phyloP scores from a whole-genome alignment of 2,888 invertebrate species.

The Periphyllus acericola region DNA sequence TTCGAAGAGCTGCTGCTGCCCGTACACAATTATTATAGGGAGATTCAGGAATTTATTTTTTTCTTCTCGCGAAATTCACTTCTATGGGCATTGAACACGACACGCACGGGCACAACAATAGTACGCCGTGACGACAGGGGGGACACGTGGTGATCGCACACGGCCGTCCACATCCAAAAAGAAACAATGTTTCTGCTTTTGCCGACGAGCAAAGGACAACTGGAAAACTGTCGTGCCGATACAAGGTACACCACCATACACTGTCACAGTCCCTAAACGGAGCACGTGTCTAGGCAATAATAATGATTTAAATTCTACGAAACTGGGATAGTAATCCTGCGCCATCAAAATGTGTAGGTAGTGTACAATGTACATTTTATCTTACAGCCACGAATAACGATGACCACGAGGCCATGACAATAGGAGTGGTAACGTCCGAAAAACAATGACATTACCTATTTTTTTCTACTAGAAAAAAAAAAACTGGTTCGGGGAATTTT shows the following conservation, averaged over 20 bases:
- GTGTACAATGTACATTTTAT: neutral
- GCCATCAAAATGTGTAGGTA: neutral
- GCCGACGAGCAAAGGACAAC: conserved; percentile 11
- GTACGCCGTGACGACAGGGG: too few species aligned
- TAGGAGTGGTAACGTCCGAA: neutral
- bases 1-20: neutral
- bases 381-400: neutral
- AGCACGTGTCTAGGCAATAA: neutral
- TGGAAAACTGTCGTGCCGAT: neutral
- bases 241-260: neutral
- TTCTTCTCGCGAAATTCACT: neutral
- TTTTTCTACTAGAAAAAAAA: neutral
- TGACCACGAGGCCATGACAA: neutral
- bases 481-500: neutral
- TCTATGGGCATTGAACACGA: neutral
- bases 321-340: neutral
- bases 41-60: neutral
- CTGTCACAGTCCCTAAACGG: neutral
- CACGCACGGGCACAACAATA: too few species aligned
- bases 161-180: conserved; percentile 29
- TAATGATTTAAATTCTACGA: neutral
- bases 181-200: neutral
- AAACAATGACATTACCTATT: neutral
- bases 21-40: neutral
- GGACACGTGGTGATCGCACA: neutral